Conservation (phyloP, 2,888 invertebrate genomes). For the Auanema sp. region DNA sequence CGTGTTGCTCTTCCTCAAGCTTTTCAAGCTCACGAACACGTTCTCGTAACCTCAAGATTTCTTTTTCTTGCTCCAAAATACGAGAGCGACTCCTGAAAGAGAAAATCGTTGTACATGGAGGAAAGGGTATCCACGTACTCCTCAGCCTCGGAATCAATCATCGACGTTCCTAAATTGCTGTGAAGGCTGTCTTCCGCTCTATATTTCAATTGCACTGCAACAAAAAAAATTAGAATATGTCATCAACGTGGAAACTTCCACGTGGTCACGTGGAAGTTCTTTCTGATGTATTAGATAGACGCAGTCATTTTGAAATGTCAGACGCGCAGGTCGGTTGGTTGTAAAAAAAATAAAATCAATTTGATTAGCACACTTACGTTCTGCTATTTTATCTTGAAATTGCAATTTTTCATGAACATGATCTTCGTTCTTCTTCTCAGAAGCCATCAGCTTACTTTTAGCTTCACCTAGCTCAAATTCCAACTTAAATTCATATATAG, state of each 20-base stretch:
- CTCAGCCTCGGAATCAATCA: constrained; percentile 7
- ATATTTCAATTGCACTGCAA: too few relatives aligned
- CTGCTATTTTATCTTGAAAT: constrained; percentile 9
- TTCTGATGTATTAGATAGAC: too few relatives aligned
- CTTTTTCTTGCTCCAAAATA: constrained; percentile 9
- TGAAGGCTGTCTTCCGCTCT: too few relatives aligned
- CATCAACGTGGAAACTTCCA: too few relatives aligned
- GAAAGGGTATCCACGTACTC: too few relatives aligned
- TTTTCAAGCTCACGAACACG: constrained; percentile 14
- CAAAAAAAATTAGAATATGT: too few relatives aligned
- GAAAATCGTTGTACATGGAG: background rate
- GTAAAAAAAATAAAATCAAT: background rate
- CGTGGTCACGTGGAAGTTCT: too few relatives aligned
- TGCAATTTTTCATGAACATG: constrained; percentile 17
- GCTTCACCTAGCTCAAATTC: constrained; percentile 17
- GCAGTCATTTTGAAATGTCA: background rate
- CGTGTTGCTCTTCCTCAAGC: constrained; percentile 7
- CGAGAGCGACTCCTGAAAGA: constrained; percentile 10
- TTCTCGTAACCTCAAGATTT: constrained; percentile 6
- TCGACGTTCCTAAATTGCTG: constrained; percentile 8
- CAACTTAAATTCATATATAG: background rate
- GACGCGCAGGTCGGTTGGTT: background rate
- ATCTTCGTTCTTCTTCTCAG: constrained; percentile 18
- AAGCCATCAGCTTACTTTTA: constrained; percentile 9
- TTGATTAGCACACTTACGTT: constrained; percentile 8